phyloP scores from a whole-genome alignment of 2,888 invertebrate species.

The Schrankia costaestrigalis region DNA sequence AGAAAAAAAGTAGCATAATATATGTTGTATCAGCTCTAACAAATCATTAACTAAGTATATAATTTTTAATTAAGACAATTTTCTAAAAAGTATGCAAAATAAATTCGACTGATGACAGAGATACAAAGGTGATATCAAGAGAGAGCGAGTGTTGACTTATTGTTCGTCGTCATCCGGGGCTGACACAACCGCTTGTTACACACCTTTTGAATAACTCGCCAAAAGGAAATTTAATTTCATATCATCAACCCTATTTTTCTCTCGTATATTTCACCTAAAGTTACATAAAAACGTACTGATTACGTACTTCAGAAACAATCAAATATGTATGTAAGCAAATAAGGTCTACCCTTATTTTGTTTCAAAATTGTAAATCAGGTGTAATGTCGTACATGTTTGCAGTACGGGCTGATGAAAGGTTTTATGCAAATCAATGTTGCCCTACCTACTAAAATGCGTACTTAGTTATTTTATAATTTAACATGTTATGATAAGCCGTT shows the following conservation, averaged over 20 bases:
- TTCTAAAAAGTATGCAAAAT: no score
- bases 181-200: slow-evolving; percentile 27
- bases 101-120: neutral
- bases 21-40: no score
- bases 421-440: slow-evolving; percentile 2
- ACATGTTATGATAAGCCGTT: no score
- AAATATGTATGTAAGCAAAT: slow-evolving; percentile 7
- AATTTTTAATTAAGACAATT: no score
- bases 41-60: no score
- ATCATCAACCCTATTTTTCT: slow-evolving; percentile 19
- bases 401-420: no score
- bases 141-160: slow-evolving; percentile 15
- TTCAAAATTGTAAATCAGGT: slow-evolving; percentile 1
- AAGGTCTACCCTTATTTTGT: slow-evolving; percentile 3
- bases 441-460: neutral
- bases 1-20: no score
- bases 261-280: slow-evolving; percentile 15
- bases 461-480: no score
- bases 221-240: slow-evolving; percentile 32
- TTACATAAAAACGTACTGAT: slow-evolving; percentile 10
- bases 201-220: slow-evolving; percentile 11
- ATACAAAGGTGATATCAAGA: slow-evolving; percentile 10
- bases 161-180: slow-evolving; percentile 25
- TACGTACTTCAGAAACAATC: slow-evolving; percentile 18
- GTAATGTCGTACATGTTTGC: neutral